phyloP scores from a whole-genome alignment of 1,140 invertebrate species.

The Drosophila asahinai region DNA sequence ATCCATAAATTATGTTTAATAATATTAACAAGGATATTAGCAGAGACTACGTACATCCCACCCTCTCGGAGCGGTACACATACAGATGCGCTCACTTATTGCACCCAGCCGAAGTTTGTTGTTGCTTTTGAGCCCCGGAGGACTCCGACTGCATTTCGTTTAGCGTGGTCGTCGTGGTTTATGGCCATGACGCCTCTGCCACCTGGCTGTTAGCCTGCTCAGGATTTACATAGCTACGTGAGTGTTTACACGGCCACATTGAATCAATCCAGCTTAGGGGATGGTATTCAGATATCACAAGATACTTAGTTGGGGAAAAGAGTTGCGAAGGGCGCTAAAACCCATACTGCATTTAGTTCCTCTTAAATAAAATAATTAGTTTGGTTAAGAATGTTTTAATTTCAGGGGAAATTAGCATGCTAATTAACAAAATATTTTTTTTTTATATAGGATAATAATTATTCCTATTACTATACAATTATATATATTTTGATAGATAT shows the following conservation, averaged over 20 bases:
- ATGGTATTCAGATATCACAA: not conserved
- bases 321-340: no score
- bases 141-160: slow-evolving; percentile 40
- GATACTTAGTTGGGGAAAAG: not conserved
- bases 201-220: slow-evolving; percentile 19
- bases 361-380: no score
- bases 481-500: no score
- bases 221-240: slow-evolving; percentile 37
- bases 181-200: slow-evolving; percentile 35
- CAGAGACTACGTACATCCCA: slow-evolving; percentile 52
- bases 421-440: no score
- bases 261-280: slow-evolving; percentile 13
- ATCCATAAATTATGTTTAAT: slow-evolving; percentile 85
- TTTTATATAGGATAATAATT: no score
- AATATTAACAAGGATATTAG: slow-evolving; percentile 85
- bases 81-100: slow-evolving; percentile 50
- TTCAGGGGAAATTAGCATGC: no score
- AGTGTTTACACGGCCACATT: slow-evolving; percentile 33
- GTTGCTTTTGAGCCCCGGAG: slow-evolving; percentile 10
- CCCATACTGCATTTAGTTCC: no score
- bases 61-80: slow-evolving; percentile 6
- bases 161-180: slow-evolving; percentile 44
- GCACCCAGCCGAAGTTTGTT: slow-evolving; percentile 48
- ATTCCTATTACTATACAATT: no score
- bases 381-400: no score